Evolutionary conservation across 2,888 invertebrate genomes (phyloP).

Genomic region (Sinopyrophorus schimmeli): DNA sequence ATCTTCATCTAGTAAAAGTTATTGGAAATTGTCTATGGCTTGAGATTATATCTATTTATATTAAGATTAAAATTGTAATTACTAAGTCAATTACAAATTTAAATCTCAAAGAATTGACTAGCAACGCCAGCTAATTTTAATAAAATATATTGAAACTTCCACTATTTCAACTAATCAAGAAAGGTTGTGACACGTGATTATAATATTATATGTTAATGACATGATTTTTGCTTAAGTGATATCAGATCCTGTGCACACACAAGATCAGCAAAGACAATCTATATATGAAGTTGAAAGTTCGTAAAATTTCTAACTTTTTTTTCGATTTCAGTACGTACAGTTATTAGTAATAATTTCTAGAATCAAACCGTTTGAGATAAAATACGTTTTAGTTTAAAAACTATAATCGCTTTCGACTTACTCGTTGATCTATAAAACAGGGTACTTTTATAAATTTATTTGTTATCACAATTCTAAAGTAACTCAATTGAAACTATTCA

Average conservation of each 20-base stretch:
- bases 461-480: no score
- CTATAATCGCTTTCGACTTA: no score
- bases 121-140: conserved; percentile 20
- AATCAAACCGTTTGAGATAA: no score
- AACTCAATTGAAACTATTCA: no score
- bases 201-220: conserved; percentile 38
- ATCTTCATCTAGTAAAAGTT: conserved; percentile 23
- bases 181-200: conserved; percentile 51
- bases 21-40: conserved; percentile 28
- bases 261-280: conserved; percentile 44
- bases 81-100: conserved; percentile 37
- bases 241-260: conserved; percentile 43
- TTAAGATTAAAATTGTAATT: conserved; percentile 30
- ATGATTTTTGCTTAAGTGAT: conserved; percentile 44
- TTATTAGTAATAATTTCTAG: no score
- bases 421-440: no score
- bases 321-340: no score
- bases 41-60: conserved; percentile 24
- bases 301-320: conserved; percentile 21
- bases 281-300: conserved; percentile 34
- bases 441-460: no score
- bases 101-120: conserved; percentile 25
- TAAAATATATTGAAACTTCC: conserved; percentile 28
- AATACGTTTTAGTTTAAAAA: no score
- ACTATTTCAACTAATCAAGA: conserved; percentile 45